Percentiles rank a stretch among this genome's conserved stretches.
Conservation (phyloP, 2,888 invertebrate species). For the Aphidoletes aphidimyza region DNA sequence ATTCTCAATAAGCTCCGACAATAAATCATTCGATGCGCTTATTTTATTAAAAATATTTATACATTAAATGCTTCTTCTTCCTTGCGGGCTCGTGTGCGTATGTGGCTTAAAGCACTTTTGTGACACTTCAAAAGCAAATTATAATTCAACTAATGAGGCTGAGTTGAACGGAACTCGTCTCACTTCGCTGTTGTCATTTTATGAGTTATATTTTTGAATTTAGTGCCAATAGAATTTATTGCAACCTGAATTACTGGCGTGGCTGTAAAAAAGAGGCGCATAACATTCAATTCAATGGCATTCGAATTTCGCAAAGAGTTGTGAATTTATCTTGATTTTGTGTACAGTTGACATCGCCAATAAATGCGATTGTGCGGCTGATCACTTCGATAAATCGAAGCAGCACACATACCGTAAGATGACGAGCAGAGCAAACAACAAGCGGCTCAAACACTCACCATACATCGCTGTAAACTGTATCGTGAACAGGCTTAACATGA, state of each 20-base stretch:
- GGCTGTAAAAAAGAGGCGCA: no score
- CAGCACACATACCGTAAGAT: not conserved
- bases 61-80: constrained; percentile 29
- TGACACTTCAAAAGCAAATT: constrained; percentile 46
- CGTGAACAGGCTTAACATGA: constrained; percentile 1
- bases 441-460: no score
- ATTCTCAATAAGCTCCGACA: not conserved
- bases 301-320: constrained; percentile 9
- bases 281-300: constrained; percentile 32
- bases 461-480: not conserved
- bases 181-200: not conserved
- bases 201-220: constrained; percentile 3
- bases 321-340: constrained; percentile 32
- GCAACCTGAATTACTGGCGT: constrained; percentile 2
- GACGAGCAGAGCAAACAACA: no score
- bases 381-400: not conserved
- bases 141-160: constrained; percentile 38
- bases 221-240: constrained; percentile 49
- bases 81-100: not conserved
- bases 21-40: constrained; percentile 49
- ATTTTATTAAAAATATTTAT: not conserved
- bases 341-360: constrained; percentile 42
- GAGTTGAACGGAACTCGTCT: not conserved
- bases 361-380: constrained; percentile 35
- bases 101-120: not conserved